These are phyloP conservation scores for Sus cebifrons DNA, from an alignment of 2,797 vertebrate species.

Conservation along the genomic window DNA sequence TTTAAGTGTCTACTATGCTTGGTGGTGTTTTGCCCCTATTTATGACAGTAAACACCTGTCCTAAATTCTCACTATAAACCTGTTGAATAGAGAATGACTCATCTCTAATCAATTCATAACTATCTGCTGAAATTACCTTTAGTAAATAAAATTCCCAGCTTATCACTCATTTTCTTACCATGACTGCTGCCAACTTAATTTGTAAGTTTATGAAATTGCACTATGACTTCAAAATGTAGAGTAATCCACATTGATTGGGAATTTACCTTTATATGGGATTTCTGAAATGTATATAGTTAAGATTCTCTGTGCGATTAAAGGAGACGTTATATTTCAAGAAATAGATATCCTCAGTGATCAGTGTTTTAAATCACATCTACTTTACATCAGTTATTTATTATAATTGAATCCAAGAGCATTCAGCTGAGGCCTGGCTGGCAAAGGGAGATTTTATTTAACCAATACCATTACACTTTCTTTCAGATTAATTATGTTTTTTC, in stretches of 20 bases:
- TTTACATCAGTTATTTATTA: constrained; percentile 34
- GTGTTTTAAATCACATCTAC: background rate
- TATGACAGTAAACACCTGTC: constrained; percentile 60
- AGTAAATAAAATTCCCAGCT: constrained; percentile 84
- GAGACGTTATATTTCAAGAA: constrained; percentile 36
- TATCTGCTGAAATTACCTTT: constrained; percentile 81
- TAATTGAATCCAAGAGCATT: constrained; percentile 47
- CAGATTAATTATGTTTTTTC: constrained; percentile 60
- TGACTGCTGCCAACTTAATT: constrained; percentile 78
- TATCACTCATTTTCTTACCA: constrained; percentile 80
- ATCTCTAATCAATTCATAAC: constrained; percentile 78
- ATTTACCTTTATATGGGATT: constrained; percentile 59
- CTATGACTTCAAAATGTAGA: constrained; percentile 67
- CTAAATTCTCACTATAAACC: constrained; percentile 70
- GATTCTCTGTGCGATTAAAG: constrained; percentile 44
- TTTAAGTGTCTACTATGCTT: constrained; percentile 8
- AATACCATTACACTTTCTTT: constrained; percentile 48
- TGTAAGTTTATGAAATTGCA: constrained; percentile 69
- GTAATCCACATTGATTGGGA: constrained; percentile 46
- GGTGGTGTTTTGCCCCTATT: constrained; percentile 25
- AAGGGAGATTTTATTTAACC: constrained; percentile 9
- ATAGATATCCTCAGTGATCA: background rate
- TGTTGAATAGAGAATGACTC: constrained; percentile 75
- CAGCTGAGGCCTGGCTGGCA: background rate
- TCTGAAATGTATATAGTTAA: constrained; percentile 59